Percentiles rank a stretch among this genome's conserved stretches.
Conservation (phyloP, 37 sponge, comb jelly and placozoan genomes). For the Sycon ciliatum region DNA sequence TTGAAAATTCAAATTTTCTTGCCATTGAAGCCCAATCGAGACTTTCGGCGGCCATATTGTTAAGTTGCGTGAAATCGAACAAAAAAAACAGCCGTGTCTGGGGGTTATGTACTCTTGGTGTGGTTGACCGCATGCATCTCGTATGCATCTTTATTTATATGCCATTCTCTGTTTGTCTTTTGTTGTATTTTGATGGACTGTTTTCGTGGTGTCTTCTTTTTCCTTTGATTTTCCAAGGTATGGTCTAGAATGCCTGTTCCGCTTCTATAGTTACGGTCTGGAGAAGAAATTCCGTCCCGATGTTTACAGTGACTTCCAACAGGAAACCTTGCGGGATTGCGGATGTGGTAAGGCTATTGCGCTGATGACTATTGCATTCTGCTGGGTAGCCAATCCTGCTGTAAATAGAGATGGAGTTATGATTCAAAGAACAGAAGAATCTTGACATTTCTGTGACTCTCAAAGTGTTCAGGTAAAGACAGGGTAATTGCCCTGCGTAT, state of each 20-base stretch:
- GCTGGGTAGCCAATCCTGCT: too few species aligned
- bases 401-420: too few species aligned
- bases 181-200: neutral
- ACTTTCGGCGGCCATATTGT: too few species aligned
- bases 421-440: too few species aligned
- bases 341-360: slow-evolving; percentile 33
- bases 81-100: too few species aligned
- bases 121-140: neutral
- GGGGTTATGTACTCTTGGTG: too few species aligned
- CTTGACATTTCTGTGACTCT: too few species aligned
- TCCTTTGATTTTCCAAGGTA: slow-evolving; percentile 47
- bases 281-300: slow-evolving; percentile 85
- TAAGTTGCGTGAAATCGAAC: too few species aligned
- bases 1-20: too few species aligned
- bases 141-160: neutral
- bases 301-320: slow-evolving; percentile 78
- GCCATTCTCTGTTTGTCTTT: neutral
- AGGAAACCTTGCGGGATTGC: slow-evolving; percentile 77
- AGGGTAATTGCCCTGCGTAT: too few species aligned
- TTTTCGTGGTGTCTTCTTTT: slow-evolving; percentile 22
- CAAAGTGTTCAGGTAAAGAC: too few species aligned
- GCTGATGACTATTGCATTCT: neutral
- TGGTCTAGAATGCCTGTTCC: slow-evolving; percentile 96
- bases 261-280: slow-evolving; percentile 97
- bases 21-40: too few species aligned